A percentile compares a stretch with the other conserved stretches of the same genome.
These are phyloP conservation scores for Heliocidaris tuberculata DNA, from an alignment of 35 echinoderm and acorn worm genomes.

Conservation along the genomic window DNA sequence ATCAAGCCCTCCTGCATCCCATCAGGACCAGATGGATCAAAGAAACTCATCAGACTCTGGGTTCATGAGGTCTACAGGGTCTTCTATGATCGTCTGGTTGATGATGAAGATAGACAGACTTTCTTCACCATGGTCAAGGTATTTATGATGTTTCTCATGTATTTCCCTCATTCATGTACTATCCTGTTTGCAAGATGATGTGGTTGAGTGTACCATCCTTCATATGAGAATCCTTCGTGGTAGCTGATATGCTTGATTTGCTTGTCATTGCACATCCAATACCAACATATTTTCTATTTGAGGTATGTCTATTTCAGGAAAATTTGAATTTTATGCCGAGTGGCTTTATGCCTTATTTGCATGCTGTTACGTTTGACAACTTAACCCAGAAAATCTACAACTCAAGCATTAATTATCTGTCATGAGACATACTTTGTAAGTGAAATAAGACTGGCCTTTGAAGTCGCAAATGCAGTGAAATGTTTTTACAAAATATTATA, in stretches of 20 bases:
- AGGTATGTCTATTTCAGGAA: neutral
- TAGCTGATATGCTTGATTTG: neutral
- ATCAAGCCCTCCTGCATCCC: conserved; percentile 71
- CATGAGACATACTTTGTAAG: too few relatives aligned
- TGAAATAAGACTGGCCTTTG: too few relatives aligned
- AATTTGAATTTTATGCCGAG: neutral
- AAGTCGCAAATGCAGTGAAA: too few relatives aligned
- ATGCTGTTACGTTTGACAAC: neutral
- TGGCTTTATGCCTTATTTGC: neutral
- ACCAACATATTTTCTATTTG: neutral
- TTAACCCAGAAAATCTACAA: neutral
- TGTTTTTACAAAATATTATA: too few relatives aligned
- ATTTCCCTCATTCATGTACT: neutral
- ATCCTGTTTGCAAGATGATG: neutral
- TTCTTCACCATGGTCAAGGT: conserved; percentile 96
- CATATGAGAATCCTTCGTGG: neutral
- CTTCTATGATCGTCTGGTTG: conserved; percentile 97
- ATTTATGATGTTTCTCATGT: neutral
- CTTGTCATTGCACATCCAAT: neutral
- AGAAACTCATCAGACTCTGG: conserved; percentile 93
- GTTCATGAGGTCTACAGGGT: conserved; percentile 98
- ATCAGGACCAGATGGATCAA: conserved; percentile 66
- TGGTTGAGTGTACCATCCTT: neutral
- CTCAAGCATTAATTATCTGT: too few relatives aligned
- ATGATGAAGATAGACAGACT: conserved; percentile 76